These are phyloP conservation scores for Eucera pruinosa DNA, from an alignment of 2,888 invertebrate species.

Conservation along the genomic window DNA sequence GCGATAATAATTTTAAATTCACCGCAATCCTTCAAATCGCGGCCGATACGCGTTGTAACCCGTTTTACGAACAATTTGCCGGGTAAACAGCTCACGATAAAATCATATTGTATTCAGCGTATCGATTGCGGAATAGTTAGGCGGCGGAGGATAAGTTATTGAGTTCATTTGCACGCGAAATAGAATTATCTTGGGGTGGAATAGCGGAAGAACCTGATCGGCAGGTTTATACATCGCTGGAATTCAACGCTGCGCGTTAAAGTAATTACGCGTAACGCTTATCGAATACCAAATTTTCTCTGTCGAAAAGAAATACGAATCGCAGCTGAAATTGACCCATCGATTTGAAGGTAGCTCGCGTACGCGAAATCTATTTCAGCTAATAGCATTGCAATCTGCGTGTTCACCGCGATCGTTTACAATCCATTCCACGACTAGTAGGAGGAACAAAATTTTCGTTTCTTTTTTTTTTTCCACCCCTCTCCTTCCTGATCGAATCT, in stretches of 20 bases:
- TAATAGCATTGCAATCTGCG: slow-evolving; percentile 33
- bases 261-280: slow-evolving; percentile 29
- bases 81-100: slow-evolving; percentile 7
- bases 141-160: slow-evolving; percentile 16
- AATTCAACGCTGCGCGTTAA: slow-evolving; percentile 2
- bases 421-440: slow-evolving; percentile 29
- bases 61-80: not conserved
- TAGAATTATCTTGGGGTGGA: slow-evolving; percentile 29
- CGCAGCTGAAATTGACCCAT: slow-evolving; percentile 73
- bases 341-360: slow-evolving; percentile 64
- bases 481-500: not conserved
- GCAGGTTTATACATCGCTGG: slow-evolving; percentile 23
- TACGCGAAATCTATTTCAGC: slow-evolving; percentile 15
- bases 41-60: not conserved
- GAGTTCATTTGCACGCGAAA: slow-evolving; percentile 28
- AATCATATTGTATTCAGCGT: slow-evolving; percentile 2
- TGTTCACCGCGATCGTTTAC: slow-evolving; percentile 39
- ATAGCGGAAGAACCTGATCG: slow-evolving; percentile 38
- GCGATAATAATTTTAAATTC: no score
- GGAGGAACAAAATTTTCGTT: slow-evolving; percentile 38
- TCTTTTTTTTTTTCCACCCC: slow-evolving; percentile 21
- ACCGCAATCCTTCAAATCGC: not conserved
- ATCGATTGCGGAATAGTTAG: slow-evolving; percentile 20
- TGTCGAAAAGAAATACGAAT: slow-evolving; percentile 65
- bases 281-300: slow-evolving; percentile 61